A percentile compares a stretch with the other conserved stretches of the same genome.
phyloP scores from a whole-genome alignment of 2,888 invertebrate genomes.

The Abrostola tripartita region DNA sequence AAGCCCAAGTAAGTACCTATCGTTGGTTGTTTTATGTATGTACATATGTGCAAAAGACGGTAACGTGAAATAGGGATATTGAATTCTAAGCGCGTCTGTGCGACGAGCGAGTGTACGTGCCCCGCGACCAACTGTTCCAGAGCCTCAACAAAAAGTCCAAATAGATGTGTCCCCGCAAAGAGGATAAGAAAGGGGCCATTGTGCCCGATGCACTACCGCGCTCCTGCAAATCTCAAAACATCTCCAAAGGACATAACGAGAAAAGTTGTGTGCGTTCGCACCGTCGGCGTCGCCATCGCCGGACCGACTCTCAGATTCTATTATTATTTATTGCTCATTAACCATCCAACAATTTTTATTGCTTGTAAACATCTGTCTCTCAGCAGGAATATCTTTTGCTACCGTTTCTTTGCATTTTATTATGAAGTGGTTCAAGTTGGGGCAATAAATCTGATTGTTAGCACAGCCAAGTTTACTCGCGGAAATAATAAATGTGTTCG shows the following conservation, averaged over 20 bases:
- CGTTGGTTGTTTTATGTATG: slow-evolving; percentile 73
- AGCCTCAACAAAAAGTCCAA: slow-evolving; percentile 77
- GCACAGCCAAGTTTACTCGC: slow-evolving; percentile 19
- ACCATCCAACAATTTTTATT: slow-evolving; percentile 65
- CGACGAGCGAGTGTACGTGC: slow-evolving; percentile 79
- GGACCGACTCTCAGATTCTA: slow-evolving; percentile 63
- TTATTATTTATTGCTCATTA: slow-evolving; percentile 72
- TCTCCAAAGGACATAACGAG: slow-evolving; percentile 79
- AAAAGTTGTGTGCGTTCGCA: slow-evolving; percentile 74
- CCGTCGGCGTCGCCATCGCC: slow-evolving; percentile 39
- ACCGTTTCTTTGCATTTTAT: slow-evolving; percentile 48
- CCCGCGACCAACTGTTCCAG: slow-evolving; percentile 73
- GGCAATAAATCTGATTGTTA: slow-evolving; percentile 41
- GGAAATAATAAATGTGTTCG: slow-evolving; percentile 11
- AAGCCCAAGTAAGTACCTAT: slow-evolving; percentile 69
- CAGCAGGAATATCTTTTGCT: slow-evolving; percentile 48
- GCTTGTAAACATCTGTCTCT: slow-evolving; percentile 63
- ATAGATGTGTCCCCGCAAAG: slow-evolving; percentile 75
- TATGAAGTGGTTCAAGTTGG: slow-evolving; percentile 43
- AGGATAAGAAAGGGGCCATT: slow-evolving; percentile 76
- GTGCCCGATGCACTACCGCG: slow-evolving; percentile 76
- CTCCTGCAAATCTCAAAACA: slow-evolving; percentile 80
- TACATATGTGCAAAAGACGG: slow-evolving; percentile 72
- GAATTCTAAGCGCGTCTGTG: slow-evolving; percentile 80
- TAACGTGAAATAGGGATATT: slow-evolving; percentile 79